Evolutionary conservation across 2,888 invertebrate species (phyloP), one percentile per base, ranked within the genome.

Genomic region (Acronicta aceris): DNA sequence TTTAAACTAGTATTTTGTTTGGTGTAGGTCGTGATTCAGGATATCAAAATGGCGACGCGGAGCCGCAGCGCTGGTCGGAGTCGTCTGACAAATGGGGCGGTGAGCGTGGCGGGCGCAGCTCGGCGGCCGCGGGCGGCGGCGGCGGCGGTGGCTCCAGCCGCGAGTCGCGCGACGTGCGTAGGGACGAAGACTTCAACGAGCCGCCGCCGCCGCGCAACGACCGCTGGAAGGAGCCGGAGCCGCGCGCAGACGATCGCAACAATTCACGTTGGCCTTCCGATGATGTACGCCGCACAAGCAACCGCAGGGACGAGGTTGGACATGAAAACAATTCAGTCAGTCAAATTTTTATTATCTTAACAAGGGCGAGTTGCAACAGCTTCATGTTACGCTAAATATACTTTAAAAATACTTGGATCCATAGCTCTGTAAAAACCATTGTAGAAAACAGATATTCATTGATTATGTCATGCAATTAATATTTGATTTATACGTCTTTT

Each of bases 181-280:
- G 81, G 83, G 76, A 84, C 72, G 81, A 76, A 52, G 76, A 76
- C 53, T 78, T 73, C 69, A 73, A 77, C 81, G 93, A 93, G 81
- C 90, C 95, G 76, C 90, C 93, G 76, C 82, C 86, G 85, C 92
- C 94, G 81, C 89, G 94, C 81, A 96, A 96, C 89, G 96, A 96
- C 84, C 95, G 96, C 79, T 96, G 95, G 95, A 95, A 95, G 89
- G 95, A 95, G 86, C 95, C 95, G 72, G 93, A 95, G 86, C 93
- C 91, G 71, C 88, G 91, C 77, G 57, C 83, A 59, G 91, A 92
- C 53, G 91, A 93, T 21, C 91, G 95, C 72, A 73, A 78, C 79
- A 87, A 85, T 78, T 86, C 91, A 70, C 91, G 94, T 79, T 93
- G 94, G 93, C 84, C 85, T 68, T 90, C 93, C 50, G 94, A 94